Conservation (phyloP, 2,113 vertebrate species). For the Patagioenas fasciata region DNA sequence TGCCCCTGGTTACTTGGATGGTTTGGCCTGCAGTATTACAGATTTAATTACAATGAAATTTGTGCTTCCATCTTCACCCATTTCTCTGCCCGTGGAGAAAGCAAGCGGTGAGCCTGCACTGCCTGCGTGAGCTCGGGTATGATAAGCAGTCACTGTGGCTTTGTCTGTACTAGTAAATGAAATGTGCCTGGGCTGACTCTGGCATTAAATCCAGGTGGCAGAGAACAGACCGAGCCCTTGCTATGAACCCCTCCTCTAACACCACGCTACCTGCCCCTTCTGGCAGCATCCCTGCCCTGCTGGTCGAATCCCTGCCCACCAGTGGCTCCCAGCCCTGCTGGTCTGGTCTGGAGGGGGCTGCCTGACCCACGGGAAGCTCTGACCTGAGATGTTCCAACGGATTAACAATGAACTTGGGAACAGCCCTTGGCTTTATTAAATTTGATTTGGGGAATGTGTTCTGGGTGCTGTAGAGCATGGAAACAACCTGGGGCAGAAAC, state of each 20-base stretch:
- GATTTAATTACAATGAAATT: neutral
- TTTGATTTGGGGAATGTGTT: neutral
- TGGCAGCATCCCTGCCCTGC: neutral
- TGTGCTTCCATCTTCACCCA: neutral
- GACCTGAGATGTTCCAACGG: accelerated
- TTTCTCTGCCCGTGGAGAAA: neutral
- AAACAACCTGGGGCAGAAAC: neutral
- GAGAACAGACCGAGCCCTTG: neutral
- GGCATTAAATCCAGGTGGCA: neutral
- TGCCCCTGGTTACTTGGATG: neutral
- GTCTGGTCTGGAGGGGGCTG: neutral
- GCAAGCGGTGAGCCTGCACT: neutral
- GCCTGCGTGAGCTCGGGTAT: neutral
- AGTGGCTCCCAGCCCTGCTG: neutral
- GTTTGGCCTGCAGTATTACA: neutral
- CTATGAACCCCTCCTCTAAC: neutral
- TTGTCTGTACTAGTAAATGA: neutral
- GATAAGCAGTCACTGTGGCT: neutral
- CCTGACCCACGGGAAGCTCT: accelerated
- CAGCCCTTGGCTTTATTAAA: neutral
- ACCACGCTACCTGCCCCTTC: neutral
- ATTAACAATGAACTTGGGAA: neutral
- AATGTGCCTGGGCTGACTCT: neutral
- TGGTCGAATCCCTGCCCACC: too few relatives aligned
- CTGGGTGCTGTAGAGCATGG: neutral